These are phyloP conservation scores for Nineta flava DNA, from an alignment of 2,888 invertebrate species.

Conservation along the genomic window DNA sequence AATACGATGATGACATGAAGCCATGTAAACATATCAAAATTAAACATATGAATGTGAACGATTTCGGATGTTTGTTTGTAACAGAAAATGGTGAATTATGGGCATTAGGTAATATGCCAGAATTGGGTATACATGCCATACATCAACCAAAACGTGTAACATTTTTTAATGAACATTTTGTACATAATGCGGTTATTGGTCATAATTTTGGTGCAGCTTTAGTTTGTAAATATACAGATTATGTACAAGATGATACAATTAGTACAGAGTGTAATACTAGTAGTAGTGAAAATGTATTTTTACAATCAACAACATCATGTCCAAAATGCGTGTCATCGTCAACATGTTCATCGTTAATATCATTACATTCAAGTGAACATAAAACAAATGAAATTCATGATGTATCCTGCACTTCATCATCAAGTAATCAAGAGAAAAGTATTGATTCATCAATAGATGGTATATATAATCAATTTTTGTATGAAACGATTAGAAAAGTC, in stretches of 20 bases:
- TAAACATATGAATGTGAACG: slow-evolving; percentile 41
- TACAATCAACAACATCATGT: slow-evolving; percentile 33
- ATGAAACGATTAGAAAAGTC: too few relatives aligned
- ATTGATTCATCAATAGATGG: too few relatives aligned
- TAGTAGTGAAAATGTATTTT: slow-evolving; percentile 41
- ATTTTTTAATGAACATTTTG: slow-evolving; percentile 50
- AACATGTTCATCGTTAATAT: slow-evolving; percentile 28
- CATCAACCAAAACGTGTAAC: slow-evolving; percentile 43
- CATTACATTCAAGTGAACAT: too few relatives aligned
- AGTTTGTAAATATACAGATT: slow-evolving; percentile 38
- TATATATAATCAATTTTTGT: too few relatives aligned
- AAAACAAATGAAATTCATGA: too few relatives aligned
- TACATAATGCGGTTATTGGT: slow-evolving; percentile 58
- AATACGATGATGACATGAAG: slow-evolving; percentile 40
- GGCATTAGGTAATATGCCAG: slow-evolving; percentile 52
- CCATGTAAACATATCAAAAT: slow-evolving; percentile 48
- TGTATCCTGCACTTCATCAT: slow-evolving; percentile 18
- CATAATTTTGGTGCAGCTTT: slow-evolving; percentile 60
- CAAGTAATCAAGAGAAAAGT: too few relatives aligned
- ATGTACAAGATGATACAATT: slow-evolving; percentile 28
- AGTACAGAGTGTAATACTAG: slow-evolving; percentile 33
- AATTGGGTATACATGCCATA: slow-evolving; percentile 41
- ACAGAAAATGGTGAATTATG: slow-evolving; percentile 51
- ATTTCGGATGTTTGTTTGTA: slow-evolving; percentile 45
- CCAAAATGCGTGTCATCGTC: slow-evolving; percentile 38